These are phyloP conservation scores for Mormyrops attenuatus DNA, from an alignment of 2,797 vertebrate genomes.

Conservation along the genomic window DNA sequence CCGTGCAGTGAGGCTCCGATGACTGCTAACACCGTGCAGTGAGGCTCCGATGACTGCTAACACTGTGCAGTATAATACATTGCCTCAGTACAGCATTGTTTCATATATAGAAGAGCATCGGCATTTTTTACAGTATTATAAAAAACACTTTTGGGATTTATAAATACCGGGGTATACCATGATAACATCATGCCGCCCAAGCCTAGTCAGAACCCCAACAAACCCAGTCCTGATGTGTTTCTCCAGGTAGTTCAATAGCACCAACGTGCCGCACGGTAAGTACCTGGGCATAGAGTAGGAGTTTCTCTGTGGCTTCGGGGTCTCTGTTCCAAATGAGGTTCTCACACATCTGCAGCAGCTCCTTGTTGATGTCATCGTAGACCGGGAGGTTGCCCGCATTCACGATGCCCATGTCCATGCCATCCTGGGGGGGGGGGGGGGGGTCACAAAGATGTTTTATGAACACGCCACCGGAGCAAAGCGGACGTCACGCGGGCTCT, in stretches of 20 bases:
- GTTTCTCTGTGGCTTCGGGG: conserved; percentile 85
- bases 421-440: conserved; percentile 61
- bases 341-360: conserved; percentile 83
- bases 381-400: conserved; percentile 91
- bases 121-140: neutral
- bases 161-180: neutral
- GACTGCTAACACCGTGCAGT: too few species aligned
- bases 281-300: conserved; percentile 86
- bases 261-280: too few species aligned
- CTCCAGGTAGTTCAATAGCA: neutral
- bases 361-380: conserved; percentile 88
- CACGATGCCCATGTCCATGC: conserved; percentile 99
- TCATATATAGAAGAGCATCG: neutral
- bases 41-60: neutral
- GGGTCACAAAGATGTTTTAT: neutral
- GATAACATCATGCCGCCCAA: neutral
- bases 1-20: too few species aligned
- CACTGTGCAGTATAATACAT: neutral
- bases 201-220: neutral
- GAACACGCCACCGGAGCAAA: neutral
- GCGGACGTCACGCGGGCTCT: neutral
- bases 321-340: conserved; percentile 94
- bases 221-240: neutral
- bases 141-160: neutral
- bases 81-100: neutral